Percentiles rank a stretch among this genome's conserved stretches.
These are phyloP conservation scores for zebrafish (Danio rerio) DNA, from an alignment of 2,113 vertebrate species.

Conservation along the genomic window GRCz12tu NC_133186.1:34640501-34641000, in stretches of 20 bases:
- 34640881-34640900: constrained; percentile 7
- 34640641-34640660: too few species aligned
- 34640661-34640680: too few species aligned
- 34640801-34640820: constrained; percentile 10
- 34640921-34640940: constrained; percentile 58
- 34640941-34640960: constrained; percentile 46
- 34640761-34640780: not conserved
- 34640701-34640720: too few species aligned
- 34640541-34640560: too few species aligned
- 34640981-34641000: constrained; percentile 37
- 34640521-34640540: too few species aligned
- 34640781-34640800: not conserved
- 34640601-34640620: too few species aligned
- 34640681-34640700: too few species aligned
- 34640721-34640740: not conserved
- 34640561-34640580: too few species aligned
- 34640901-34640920: constrained; percentile 21
- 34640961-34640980: not conserved
- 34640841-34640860: constrained; percentile 35
- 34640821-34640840: constrained; percentile 30
- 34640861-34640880: constrained; percentile 32
- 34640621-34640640: too few species aligned
- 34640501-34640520: too few species aligned
- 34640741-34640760: not conserved
- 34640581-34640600: too few species aligned